These are phyloP conservation scores for Mythimna ferrago DNA, from an alignment of 2,888 invertebrate species.

Conservation along the genomic window DNA sequence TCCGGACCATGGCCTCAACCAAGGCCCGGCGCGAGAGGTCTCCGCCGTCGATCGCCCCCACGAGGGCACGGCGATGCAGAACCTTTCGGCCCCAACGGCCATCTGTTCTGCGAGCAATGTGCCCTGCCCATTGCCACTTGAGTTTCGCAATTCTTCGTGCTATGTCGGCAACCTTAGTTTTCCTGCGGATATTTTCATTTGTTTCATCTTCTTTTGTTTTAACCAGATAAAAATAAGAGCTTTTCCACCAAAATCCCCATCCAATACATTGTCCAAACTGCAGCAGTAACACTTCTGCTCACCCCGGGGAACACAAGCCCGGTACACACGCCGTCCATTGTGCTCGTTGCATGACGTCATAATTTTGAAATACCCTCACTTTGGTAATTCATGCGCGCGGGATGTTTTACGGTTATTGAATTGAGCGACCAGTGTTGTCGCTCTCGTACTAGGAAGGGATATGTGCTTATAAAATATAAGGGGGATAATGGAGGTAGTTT, in stretches of 20 bases:
- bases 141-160: too few relatives aligned
- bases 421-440: conserved; percentile 50
- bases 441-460: conserved; percentile 10
- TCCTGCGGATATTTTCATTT: too few relatives aligned
- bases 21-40: too few relatives aligned
- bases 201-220: too few relatives aligned
- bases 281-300: conserved; percentile 7
- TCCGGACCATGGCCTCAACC: too few relatives aligned
- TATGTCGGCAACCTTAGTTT: too few relatives aligned
- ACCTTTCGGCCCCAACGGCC: too few relatives aligned
- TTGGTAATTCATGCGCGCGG: conserved; percentile 77
- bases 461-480: neutral
- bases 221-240: neutral
- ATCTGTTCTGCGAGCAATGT: too few relatives aligned
- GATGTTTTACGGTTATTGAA: conserved; percentile 74
- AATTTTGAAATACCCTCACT: conserved; percentile 75
- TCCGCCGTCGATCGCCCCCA: too few relatives aligned
- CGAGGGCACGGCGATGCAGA: too few relatives aligned
- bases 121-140: too few relatives aligned
- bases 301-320: neutral
- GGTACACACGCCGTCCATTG: conserved; percentile 53
- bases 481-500: neutral
- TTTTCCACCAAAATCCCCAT: neutral
- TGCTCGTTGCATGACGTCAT: conserved; percentile 75
- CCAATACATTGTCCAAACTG: neutral